Evolutionary conservation across 2,797 vertebrate genomes (phyloP), one percentile per base, ranked within the genome.

Genomic region (Periophthalmus magnuspinnatus): DNA sequence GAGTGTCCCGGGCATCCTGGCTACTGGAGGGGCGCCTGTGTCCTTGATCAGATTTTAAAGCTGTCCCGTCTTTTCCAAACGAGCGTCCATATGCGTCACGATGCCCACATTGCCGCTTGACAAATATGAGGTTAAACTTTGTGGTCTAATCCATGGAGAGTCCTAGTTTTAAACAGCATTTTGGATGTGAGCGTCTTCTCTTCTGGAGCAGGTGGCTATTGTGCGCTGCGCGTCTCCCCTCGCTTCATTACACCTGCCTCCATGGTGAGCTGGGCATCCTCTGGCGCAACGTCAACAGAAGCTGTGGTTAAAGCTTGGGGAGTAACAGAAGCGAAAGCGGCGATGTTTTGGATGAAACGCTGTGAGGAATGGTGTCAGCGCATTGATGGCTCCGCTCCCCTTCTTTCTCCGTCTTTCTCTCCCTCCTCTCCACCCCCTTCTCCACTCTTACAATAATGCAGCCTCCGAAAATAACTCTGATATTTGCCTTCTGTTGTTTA

Each of bases 1-100:
- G 75, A 94, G 86, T 61, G 87, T 52, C 55, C 83, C 92, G 19
- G 93, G 74, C 96, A 99, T 98, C 68, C 74, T 91, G 33, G 68
- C 75, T 32, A 0, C 41, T 48, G 41, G 41, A 64, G 16, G 52
- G 75, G 19, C 61, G 36, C 63, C 33, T 4, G 1, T 66, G 75
- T 72, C 73, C 70, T 78, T 21, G 73, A 48, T 66, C 24, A 50
- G 52, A 81, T 64, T 64, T 64, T 64, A 48, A 32, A 64, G 38
- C 38, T 38, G 22, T 58, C 41, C 7, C 22, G 32, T 76, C 21
- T 82, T 74, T 54, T 62, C 70, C 74, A 78, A 74, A 76, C 3
- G 65, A 41, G 70, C 79, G 67, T 84, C 70, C 78, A 19, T 58
- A 60, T 54, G 45, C 32, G 58, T 63, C 70, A 67, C 76, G 2